Base-by-base conservation (phyloP, 2,797 vertebrate species). In the Rhincodon typus region DNA sequence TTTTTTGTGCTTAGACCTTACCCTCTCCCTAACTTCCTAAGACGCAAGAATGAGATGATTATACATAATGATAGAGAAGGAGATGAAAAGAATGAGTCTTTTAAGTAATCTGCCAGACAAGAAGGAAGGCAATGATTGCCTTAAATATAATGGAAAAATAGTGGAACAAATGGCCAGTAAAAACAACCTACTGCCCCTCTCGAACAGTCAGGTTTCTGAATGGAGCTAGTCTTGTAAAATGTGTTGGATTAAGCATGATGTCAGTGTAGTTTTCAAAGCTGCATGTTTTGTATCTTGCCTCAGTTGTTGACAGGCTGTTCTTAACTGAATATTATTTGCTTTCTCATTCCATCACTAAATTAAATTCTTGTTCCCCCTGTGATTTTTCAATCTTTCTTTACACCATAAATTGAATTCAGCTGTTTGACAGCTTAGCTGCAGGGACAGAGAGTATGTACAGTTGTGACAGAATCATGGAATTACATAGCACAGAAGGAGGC, bases 161-260 rank as follows among this genome's bases (percentile, higher is more conserved):
- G 90, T 93, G 90, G 62, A 93, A 69, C 90, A 69, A 93, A 93
- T 69, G n/a, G 34, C n/a, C n/a, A 93, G 66, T 66, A 66, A 93
- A n/a, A 69, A 93, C 90, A 69, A 62, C 62, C 62, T 93, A 38
- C 66, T 93, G 62, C 66, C 90, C 62, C 90, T 91, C n/a, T 93
- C 8, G 19, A 93, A 69, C n/a, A 42, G 62, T 93, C 10, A 23
- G 66, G 62, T n/a, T 93, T 93, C 90, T 69, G 90, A 93, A 25
- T 42, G 30, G 23, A 67, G 66, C 90, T 93, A 25, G n/a, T 38
- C 21, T 67, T 93, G 19, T 69, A 69, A 42, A 25, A 38, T 93
- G n/a, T 69, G 62, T 93, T 93, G 66, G 38, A 93, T 69, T 67
- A 69, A 69, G 90, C 66, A 69, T 93, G 66, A 42, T 69, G n/a